phyloP scores from a whole-genome alignment of 2,888 invertebrate species.

The Diadegma fenestrale region DNA sequence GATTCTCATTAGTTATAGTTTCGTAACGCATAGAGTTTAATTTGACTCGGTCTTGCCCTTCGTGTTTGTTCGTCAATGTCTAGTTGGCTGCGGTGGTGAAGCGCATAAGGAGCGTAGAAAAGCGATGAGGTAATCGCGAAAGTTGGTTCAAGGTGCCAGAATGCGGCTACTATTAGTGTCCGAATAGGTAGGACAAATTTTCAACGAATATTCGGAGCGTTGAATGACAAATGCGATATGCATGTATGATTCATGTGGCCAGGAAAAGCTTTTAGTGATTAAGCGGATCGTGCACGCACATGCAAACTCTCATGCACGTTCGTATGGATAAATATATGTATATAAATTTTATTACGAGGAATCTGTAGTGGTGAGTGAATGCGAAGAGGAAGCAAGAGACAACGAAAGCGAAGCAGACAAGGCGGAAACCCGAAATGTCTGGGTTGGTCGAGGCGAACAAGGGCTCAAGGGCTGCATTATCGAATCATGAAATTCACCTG shows the following conservation, averaged over 20 bases:
- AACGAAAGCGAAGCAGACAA: neutral
- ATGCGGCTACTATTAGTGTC: neutral
- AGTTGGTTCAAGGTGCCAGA: constrained; percentile 7
- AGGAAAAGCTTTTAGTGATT: constrained; percentile 36
- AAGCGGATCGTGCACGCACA: constrained; percentile 23
- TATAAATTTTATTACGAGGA: neutral
- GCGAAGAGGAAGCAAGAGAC: neutral
- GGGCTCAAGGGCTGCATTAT: neutral
- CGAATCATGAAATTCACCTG: neutral
- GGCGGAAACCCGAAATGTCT: neutral
- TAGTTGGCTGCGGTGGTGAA: neutral
- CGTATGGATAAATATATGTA: neutral
- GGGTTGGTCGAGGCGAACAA: neutral
- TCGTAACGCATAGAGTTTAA: constrained; percentile 24
- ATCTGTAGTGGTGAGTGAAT: neutral
- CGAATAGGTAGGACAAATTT: neutral
- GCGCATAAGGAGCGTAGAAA: neutral
- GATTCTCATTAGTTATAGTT: constrained; percentile 30
- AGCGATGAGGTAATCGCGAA: constrained; percentile 21
- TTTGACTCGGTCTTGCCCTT: constrained; percentile 6
- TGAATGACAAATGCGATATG: constrained; percentile 13
- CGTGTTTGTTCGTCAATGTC: neutral
- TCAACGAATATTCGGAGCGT: constrained; percentile 5
- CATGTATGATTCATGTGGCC: neutral
- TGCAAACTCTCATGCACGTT: neutral